Percentiles rank a stretch among this genome's conserved stretches.
These are phyloP conservation scores for Melospiza melodia DNA, from an alignment of 2,113 vertebrate species.

Conservation along the genomic window DNA sequence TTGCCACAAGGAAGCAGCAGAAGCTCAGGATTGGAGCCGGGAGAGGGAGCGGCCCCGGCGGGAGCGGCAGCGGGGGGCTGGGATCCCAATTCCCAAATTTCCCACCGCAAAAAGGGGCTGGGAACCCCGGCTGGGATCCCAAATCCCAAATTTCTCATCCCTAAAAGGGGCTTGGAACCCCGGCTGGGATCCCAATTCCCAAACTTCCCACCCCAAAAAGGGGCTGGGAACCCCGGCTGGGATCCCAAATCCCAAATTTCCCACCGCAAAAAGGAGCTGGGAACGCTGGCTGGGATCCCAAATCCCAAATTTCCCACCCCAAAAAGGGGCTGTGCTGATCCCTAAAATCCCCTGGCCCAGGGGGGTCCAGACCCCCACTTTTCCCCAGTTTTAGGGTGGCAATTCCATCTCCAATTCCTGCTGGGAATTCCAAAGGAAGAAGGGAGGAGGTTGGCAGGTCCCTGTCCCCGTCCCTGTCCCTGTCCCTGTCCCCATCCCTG, in stretches of 20 bases:
- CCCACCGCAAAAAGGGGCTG: neutral
- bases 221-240: neutral
- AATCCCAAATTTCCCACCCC: no score
- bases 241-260: neutral
- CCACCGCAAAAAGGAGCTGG: neutral
- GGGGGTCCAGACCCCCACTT: neutral
- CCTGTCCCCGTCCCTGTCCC: neutral
- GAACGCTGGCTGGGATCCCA: neutral
- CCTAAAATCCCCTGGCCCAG: neutral
- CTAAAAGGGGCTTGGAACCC: neutral
- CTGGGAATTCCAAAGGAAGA: neutral
- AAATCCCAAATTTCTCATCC: fast-evolving
- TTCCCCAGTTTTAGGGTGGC: neutral
- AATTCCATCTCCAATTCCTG: neutral
- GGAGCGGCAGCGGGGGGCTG: neutral
- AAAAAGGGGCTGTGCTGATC: neutral
- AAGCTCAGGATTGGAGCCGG: slow-evolving; percentile 73
- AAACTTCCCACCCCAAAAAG: no score
- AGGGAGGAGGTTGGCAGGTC: no score
- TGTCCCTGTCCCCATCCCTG: no score
- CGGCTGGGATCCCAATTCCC: no score
- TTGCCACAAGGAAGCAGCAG: slow-evolving; percentile 82
- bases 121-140: neutral
- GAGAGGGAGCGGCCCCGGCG: neutral
- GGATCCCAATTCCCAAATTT: neutral